Conservation (phyloP, 2,888 invertebrate genomes). For the Sisyra terminalis region DNA sequence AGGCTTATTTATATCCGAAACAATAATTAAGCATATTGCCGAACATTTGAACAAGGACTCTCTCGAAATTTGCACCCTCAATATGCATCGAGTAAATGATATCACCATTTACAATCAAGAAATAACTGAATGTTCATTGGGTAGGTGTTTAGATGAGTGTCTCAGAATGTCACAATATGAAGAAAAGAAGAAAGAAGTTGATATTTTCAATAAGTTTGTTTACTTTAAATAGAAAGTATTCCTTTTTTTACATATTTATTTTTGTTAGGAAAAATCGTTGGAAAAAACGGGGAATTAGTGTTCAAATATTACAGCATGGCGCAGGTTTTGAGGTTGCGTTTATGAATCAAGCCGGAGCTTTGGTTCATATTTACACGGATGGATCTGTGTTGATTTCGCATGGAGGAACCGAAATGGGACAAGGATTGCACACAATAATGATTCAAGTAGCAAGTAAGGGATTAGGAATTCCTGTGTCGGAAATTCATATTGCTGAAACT, state of each 20-base stretch:
- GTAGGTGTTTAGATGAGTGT: constrained; percentile 66
- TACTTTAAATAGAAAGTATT: too few relatives aligned
- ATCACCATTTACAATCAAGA: constrained; percentile 61
- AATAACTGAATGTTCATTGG: constrained; percentile 53
- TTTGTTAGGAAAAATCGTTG: constrained; percentile 52
- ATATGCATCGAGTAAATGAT: constrained; percentile 67
- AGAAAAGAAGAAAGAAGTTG: constrained; percentile 37
- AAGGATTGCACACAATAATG: constrained; percentile 92
- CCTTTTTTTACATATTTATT: too few relatives aligned
- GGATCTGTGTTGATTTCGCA: constrained; percentile 80
- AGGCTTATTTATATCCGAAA: constrained; percentile 75
- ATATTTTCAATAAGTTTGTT: constrained; percentile 52
- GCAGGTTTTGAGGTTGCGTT: constrained; percentile 62
- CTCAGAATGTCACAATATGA: constrained; percentile 45
- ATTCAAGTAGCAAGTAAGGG: constrained; percentile 72
- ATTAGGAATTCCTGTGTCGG: constrained; percentile 48
- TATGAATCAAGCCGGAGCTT: constrained; percentile 74
- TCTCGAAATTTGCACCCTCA: constrained; percentile 46
- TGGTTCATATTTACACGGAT: constrained; percentile 70
- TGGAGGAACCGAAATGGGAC: constrained; percentile 93
- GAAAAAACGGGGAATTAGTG: constrained; percentile 70
- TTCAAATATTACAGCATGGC: constrained; percentile 74
- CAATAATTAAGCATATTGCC: constrained; percentile 61
- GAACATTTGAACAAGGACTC: constrained; percentile 44
- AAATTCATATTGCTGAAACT: constrained; percentile 70